Evolutionary conservation across 2,113 vertebrate genomes (phyloP).

Genomic region (Hyperopisus bebe): DNA sequence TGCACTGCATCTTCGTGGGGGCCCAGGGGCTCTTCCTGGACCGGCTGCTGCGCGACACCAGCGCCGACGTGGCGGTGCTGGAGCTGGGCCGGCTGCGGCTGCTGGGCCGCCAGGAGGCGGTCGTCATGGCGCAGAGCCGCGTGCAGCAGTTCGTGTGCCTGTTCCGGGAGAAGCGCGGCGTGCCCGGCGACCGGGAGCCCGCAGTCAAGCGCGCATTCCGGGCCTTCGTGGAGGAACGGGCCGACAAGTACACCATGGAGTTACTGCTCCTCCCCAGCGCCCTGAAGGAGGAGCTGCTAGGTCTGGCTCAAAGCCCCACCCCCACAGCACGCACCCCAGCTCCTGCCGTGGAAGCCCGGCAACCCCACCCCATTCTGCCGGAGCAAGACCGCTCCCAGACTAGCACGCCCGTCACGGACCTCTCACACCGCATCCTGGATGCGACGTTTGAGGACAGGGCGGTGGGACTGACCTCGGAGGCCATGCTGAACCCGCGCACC

Average conservation of each 20-base stretch:
- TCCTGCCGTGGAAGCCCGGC: slow-evolving; percentile 24
- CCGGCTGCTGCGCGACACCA: slow-evolving; percentile 81
- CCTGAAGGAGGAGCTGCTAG: slow-evolving; percentile 82
- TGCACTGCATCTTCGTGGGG: slow-evolving; percentile 94
- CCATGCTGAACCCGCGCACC: slow-evolving; percentile 62
- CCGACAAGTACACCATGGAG: slow-evolving; percentile 92
- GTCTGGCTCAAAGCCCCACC: slow-evolving; percentile 61
- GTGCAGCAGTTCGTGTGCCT: slow-evolving; percentile 89
- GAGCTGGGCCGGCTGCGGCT: slow-evolving; percentile 76
- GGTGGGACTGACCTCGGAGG: slow-evolving; percentile 21
- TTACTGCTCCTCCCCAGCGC: slow-evolving; percentile 86
- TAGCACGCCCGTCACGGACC: slow-evolving; percentile 84
- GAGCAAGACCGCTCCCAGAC: slow-evolving; percentile 75
- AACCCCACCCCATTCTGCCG: slow-evolving; percentile 17
- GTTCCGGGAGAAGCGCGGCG: slow-evolving; percentile 75
- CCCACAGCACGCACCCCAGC: slow-evolving; percentile 30
- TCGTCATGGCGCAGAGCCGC: slow-evolving; percentile 90
- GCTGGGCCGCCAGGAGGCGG: slow-evolving; percentile 75
- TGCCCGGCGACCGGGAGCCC: slow-evolving; percentile 68
- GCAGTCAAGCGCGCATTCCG: slow-evolving; percentile 82
- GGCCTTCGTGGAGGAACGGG: slow-evolving; percentile 79
- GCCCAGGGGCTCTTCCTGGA: slow-evolving; percentile 80
- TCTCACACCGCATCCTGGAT: slow-evolving; percentile 80
- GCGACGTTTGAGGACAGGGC: slow-evolving; percentile 68
- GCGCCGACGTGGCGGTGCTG: slow-evolving; percentile 76